Evolutionary conservation across 2,797 vertebrate species (phyloP).

Genomic region (Enteromius viviparus): DNA sequence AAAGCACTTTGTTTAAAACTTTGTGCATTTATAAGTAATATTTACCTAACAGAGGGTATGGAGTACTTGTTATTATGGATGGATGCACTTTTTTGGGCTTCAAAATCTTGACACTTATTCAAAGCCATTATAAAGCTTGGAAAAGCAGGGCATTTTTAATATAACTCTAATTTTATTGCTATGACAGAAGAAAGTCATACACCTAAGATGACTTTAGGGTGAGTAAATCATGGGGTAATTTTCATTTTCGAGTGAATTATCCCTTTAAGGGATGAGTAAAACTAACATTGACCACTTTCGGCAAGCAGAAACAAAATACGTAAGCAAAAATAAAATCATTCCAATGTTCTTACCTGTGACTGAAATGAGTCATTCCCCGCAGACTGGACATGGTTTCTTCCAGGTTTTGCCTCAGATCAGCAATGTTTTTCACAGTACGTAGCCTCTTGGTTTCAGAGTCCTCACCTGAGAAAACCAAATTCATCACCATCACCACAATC

Average conservation of each 20-base stretch:
- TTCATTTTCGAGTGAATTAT: neutral
- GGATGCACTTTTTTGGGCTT: neutral
- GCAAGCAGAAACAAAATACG: neutral
- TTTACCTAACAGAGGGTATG: neutral
- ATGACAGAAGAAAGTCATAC: neutral
- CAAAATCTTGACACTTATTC: neutral
- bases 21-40: neutral
- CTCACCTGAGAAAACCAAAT: conserved; percentile 73
- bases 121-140: neutral
- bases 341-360: conserved; percentile 78
- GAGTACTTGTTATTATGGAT: neutral
- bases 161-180: neutral
- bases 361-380: conserved; percentile 82
- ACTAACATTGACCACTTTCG: neutral
- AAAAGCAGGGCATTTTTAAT: neutral
- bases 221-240: neutral
- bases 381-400: conserved; percentile 91
- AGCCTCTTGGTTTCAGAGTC: conserved; percentile 82
- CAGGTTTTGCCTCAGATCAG: conserved; percentile 87
- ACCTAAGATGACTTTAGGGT: neutral
- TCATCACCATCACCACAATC: conserved; percentile 14
- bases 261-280: neutral
- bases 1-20: neutral
- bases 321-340: neutral
- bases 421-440: conserved; percentile 86